A percentile compares a stretch with the other conserved stretches of the same genome.
These are phyloP conservation scores for Mus spicilegus DNA, from an alignment of 2,113 vertebrate species.

Conservation along the genomic window DNA sequence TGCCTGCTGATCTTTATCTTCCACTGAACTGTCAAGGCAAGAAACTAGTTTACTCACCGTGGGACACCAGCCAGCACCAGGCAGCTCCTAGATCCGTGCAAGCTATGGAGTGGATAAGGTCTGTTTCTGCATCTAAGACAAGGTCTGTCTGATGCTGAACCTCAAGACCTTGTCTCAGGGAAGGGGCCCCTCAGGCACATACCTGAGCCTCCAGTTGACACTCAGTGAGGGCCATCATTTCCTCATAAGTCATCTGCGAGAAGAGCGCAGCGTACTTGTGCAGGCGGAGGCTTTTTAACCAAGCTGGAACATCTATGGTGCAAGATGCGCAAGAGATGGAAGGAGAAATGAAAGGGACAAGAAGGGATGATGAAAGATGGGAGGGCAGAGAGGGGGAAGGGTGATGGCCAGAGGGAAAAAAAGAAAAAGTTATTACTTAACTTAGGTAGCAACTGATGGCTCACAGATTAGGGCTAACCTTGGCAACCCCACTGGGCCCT, in stretches of 20 bases:
- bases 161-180: background rate
- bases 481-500: background rate
- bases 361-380: slow-evolving; percentile 19
- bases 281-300: slow-evolving; percentile 98
- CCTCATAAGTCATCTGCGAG: slow-evolving; percentile 97
- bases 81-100: background rate
- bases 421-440: slow-evolving; percentile 7
- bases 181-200: background rate
- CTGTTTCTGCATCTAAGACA: background rate
- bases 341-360: slow-evolving; percentile 43
- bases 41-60: background rate
- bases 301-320: slow-evolving; percentile 95
- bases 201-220: slow-evolving; percentile 97
- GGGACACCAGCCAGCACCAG: background rate
- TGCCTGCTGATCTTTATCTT: background rate
- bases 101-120: background rate
- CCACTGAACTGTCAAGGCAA: background rate
- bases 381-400: background rate
- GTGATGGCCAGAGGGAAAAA: slow-evolving; percentile 47
- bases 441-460: slow-evolving; percentile 24
- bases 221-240: slow-evolving; percentile 98
- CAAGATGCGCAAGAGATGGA: slow-evolving; percentile 6
- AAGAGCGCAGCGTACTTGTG: slow-evolving; percentile 98
- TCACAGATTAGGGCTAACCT: background rate
- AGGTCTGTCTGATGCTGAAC: background rate